A percentile compares a stretch with the other conserved stretches of the same genome.
Evolutionary conservation across 2,797 vertebrate species (phyloP).

Genomic region (Schizothorax lantsangensis): DNA sequence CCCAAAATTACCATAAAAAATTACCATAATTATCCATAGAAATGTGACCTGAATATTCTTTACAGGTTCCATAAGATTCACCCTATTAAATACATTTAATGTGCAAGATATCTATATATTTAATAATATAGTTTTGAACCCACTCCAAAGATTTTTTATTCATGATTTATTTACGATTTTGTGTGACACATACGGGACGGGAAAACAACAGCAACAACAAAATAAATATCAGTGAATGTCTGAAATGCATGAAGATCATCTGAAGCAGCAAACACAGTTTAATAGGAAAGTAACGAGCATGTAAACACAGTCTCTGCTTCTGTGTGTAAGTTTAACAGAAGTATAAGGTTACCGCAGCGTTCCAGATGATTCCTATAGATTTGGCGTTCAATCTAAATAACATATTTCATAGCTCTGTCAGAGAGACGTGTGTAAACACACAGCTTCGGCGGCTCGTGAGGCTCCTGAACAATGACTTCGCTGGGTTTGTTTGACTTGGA

Average conservation of each 20-base stretch:
- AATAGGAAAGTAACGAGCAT: neutral
- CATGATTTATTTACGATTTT: neutral
- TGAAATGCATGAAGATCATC: neutral
- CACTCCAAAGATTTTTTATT: neutral
- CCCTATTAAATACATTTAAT: neutral
- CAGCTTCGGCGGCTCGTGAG: conserved; percentile 66
- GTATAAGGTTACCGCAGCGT: conserved; percentile 11
- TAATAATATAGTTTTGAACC: neutral
- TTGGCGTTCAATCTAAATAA: conserved; percentile 68
- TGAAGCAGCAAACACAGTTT: neutral
- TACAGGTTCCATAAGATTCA: neutral
- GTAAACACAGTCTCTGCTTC: conserved; percentile 1
- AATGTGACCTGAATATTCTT: neutral
- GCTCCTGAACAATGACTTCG: conserved; percentile 72
- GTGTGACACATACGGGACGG: neutral
- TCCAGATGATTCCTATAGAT: conserved; percentile 53
- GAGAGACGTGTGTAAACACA: conserved; percentile 70
- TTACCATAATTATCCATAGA: neutral
- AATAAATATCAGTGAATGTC: neutral
- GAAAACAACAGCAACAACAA: neutral
- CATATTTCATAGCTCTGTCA: conserved; percentile 61
- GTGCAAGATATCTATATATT: neutral
- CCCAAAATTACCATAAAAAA: no score
- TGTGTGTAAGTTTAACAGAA: neutral
- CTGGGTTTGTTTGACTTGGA: conserved; percentile 80